phyloP scores from a whole-genome alignment of 2,797 vertebrate genomes.

The Argya squamiceps region DNA sequence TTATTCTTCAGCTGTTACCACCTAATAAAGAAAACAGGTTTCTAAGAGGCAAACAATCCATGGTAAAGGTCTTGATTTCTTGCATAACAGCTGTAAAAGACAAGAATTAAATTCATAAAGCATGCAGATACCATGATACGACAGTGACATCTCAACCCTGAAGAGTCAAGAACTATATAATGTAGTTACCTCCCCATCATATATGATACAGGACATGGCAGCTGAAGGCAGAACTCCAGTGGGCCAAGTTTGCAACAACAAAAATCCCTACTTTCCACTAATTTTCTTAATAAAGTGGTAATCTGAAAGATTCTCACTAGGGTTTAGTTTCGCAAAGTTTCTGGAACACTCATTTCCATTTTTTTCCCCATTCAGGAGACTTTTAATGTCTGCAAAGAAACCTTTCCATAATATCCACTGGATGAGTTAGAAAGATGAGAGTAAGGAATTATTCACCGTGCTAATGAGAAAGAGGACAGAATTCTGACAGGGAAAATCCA shows the following conservation, averaged over 20 bases:
- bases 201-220: neutral
- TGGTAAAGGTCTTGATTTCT: neutral
- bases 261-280: neutral
- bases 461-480: conserved; percentile 9
- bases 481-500: conserved; percentile 29
- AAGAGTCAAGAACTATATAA: neutral
- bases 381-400: neutral
- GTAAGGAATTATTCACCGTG: neutral
- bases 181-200: neutral
- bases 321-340: neutral
- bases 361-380: neutral
- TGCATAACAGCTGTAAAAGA: neutral
- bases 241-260: neutral
- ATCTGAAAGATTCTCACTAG: neutral
- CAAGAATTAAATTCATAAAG: neutral
- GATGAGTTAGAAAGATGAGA: neutral
- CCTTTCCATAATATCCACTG: neutral
- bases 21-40: neutral
- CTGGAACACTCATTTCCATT: neutral
- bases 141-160: neutral
- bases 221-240: neutral
- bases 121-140: neutral
- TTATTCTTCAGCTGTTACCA: neutral
- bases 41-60: neutral
- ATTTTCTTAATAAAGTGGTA: neutral